A percentile compares a stretch with the other conserved stretches of the same genome.
phyloP scores from a whole-genome alignment of 2,113 vertebrate genomes.

The Catharus fuscescens region DNA sequence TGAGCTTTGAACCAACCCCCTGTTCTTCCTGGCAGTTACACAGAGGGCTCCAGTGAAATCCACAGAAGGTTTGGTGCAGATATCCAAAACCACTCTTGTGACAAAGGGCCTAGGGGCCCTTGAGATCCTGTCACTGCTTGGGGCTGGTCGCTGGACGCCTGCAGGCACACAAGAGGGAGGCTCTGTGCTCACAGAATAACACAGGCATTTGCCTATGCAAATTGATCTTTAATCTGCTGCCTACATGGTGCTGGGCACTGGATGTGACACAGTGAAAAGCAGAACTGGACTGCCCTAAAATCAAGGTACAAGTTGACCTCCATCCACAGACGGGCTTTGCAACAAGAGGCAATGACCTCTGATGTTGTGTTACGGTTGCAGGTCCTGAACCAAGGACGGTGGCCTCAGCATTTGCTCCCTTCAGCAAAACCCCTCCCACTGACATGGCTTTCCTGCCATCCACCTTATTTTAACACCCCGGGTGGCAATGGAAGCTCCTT shows the following conservation, averaged over 20 bases:
- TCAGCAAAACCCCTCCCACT: background rate
- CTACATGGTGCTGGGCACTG: background rate
- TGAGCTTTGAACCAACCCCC: background rate
- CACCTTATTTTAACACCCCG: background rate
- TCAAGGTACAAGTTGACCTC: background rate
- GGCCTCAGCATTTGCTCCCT: background rate
- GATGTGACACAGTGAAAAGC: background rate
- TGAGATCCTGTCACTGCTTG: background rate
- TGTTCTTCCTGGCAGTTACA: background rate
- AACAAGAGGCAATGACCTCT: background rate
- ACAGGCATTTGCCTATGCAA: background rate
- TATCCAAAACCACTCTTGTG: background rate
- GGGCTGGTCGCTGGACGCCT: background rate
- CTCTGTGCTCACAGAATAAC: background rate
- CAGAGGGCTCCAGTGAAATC: background rate
- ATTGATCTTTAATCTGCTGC: background rate
- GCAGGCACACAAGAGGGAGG: background rate
- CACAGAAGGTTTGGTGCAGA: background rate
- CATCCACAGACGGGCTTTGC: rapidly evolving
- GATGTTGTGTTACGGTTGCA: background rate
- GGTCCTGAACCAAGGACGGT: background rate
- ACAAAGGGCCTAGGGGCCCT: background rate
- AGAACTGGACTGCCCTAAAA: background rate
- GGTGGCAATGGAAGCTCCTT: background rate
- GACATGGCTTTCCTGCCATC: background rate